phyloP scores from a whole-genome alignment of 2,113 vertebrate genomes.

The Callopanchax toddi region DNA sequence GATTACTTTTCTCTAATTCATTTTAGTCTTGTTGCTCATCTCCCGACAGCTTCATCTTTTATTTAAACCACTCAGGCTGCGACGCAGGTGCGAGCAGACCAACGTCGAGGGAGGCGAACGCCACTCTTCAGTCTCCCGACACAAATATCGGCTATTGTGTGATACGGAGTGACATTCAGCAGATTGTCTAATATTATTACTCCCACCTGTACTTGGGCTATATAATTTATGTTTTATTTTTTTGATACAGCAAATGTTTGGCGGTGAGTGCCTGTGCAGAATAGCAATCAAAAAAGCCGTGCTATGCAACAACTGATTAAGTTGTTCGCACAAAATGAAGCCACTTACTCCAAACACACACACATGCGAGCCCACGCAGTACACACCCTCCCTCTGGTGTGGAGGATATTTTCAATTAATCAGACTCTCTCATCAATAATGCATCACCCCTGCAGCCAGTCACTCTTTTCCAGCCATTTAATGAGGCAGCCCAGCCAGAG shows the following conservation, averaged over 20 bases:
- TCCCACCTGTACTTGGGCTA: conserved; percentile 36
- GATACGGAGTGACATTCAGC: conserved; percentile 39
- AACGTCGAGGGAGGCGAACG: conserved; percentile 25
- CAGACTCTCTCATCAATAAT: conserved; percentile 80
- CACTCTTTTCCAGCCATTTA: conserved; percentile 76
- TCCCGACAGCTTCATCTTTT: conserved; percentile 69
- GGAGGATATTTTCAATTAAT: conserved; percentile 80
- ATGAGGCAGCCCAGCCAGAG: conserved; percentile 72
- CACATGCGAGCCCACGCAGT: background rate
- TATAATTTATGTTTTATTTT: conserved; percentile 31
- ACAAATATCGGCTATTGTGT: conserved; percentile 37
- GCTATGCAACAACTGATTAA: conserved; percentile 56
- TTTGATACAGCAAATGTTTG: conserved; percentile 40
- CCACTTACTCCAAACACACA: conserved; percentile 43
- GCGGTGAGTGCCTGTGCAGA: conserved; percentile 23
- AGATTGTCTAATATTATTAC: conserved; percentile 44
- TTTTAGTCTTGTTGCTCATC: conserved; percentile 52
- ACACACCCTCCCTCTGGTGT: conserved; percentile 39
- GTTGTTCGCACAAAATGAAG: conserved; percentile 52
- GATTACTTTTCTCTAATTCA: conserved; percentile 65
- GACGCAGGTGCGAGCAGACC: conserved; percentile 50
- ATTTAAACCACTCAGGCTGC: conserved; percentile 52
- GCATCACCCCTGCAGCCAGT: conserved; percentile 77
- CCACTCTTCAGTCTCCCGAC: conserved; percentile 14
- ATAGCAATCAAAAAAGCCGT: conserved; percentile 42